Evolutionary conservation across 2,888 invertebrate species (phyloP).

Genomic region (Lymantria monacha): DNA sequence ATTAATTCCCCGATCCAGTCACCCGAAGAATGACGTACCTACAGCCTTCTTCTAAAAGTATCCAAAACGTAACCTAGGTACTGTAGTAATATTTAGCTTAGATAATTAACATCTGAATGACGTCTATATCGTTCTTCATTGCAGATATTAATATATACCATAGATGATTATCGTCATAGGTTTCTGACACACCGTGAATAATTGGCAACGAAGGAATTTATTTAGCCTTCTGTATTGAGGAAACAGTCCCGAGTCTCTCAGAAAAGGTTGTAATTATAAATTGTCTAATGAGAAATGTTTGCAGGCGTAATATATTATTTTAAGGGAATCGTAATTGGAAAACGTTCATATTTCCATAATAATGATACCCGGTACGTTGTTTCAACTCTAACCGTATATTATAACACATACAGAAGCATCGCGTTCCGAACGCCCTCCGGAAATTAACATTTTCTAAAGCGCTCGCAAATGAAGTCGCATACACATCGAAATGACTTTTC

Average conservation of each 20-base stretch:
- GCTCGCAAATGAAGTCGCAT: conserved; percentile 59
- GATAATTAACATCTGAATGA: too few species aligned
- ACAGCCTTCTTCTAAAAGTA: too few species aligned
- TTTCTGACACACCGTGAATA: too few species aligned
- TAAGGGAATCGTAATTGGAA: conserved; percentile 14
- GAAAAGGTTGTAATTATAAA: conserved; percentile 8
- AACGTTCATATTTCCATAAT: conserved; percentile 26
- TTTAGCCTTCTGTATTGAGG: background rate
- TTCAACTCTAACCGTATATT: conserved; percentile 22
- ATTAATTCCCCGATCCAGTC: too few species aligned
- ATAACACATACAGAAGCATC: conserved; percentile 23
- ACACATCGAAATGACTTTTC: conserved; percentile 57
- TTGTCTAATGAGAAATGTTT: conserved; percentile 17
- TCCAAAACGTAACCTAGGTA: too few species aligned
- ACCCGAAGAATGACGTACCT: too few species aligned
- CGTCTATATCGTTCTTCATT: too few species aligned
- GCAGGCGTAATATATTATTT: conserved; percentile 12
- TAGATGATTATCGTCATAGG: too few species aligned
- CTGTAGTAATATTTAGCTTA: too few species aligned
- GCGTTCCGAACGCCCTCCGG: conserved; percentile 44
- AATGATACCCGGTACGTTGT: conserved; percentile 21
- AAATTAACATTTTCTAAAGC: conserved; percentile 69
- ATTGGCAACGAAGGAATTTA: background rate
- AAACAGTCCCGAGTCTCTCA: background rate
- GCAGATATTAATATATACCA: too few species aligned